A percentile compares a stretch with the other conserved stretches of the same genome.
Evolutionary conservation across 1,140 invertebrate species (phyloP).

Genomic region (Halyomorpha halys): DNA sequence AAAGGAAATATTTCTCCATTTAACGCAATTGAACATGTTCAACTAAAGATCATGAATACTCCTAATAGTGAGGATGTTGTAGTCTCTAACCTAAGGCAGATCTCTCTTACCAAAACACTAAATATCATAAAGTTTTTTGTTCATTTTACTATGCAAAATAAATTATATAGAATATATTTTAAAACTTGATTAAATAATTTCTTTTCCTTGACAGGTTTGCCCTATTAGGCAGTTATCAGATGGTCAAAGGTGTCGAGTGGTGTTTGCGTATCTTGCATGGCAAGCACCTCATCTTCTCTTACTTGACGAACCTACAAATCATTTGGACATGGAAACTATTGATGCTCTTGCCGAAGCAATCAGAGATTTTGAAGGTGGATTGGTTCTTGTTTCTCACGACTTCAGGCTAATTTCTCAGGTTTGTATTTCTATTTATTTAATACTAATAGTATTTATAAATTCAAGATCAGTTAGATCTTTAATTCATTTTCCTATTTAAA

Average conservation of each 20-base stretch:
- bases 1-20: too few species aligned
- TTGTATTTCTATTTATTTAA: constrained; percentile 30
- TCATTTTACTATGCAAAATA: too few species aligned
- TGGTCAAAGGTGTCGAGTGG: constrained; percentile 95
- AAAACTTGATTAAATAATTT: neutral
- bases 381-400: constrained; percentile 96
- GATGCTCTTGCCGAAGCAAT: constrained; percentile 96
- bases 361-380: constrained; percentile 94
- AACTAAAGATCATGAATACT: too few species aligned
- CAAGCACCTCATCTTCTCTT: constrained; percentile 88
- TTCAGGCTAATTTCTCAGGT: constrained; percentile 97
- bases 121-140: too few species aligned
- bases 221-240: constrained; percentile 96
- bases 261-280: constrained; percentile 95
- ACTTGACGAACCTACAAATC: constrained; percentile 97
- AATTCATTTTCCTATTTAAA: too few species aligned
- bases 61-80: too few species aligned
- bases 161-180: too few species aligned
- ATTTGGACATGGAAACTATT: constrained; percentile 98
- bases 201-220: constrained; percentile 56
- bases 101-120: too few species aligned
- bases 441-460: neutral
- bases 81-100: too few species aligned
- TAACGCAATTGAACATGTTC: too few species aligned
- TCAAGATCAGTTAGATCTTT: neutral